Base-by-base conservation (phyloP, 2,797 vertebrate species). In the Myotis planiceps region DNA sequence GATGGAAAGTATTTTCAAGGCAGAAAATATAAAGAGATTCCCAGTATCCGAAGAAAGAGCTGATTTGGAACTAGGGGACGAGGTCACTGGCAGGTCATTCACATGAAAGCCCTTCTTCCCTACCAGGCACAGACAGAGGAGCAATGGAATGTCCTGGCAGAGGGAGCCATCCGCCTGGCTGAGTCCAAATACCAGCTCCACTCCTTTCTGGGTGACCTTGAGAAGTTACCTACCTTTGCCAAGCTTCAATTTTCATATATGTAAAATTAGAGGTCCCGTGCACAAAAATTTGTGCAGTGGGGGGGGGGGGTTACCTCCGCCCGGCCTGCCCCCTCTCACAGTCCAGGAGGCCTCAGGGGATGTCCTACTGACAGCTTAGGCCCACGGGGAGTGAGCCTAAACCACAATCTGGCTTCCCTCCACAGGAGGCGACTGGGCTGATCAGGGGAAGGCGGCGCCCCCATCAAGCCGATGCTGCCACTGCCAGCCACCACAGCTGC, bases 181-280 rank as follows among this genome's bases (percentile, higher is more conserved):
- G 15, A 51, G n/a, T 65, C 51, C 81, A 75, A 25, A 71, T 6
- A 15, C 18, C 45, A 86, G 75, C 34, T 58, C 58, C 19, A 6
- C 32, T 25, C 69, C 32, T 45, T 45, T 3, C 65, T 39, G 8
- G 53, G 39, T 66, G 80, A 93, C 89, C 88, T 95, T 69, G 66
- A 92, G 72, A 91, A 84, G 21, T 78, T 42, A 49, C 42, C 78
- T 86, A 8, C 32, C 37, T 87, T 93, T 66, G 1, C 72, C 60
- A 32, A 29, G 86, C 63, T 90, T 92, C 66, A 25, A 2, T 95
- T 85, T 90, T 93, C 55, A 3, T 51, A 58, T 69, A 87, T 87
- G 16, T 7, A 49, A 90, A 94, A 42, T 9, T 42, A 42, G 39
- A 42, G 9, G 9, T 42, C 39, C 39, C 9, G 39, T 42, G 39